Evolutionary conservation across 1,140 invertebrate species (phyloP).

Genomic region (Drosophila sp.): DNA sequence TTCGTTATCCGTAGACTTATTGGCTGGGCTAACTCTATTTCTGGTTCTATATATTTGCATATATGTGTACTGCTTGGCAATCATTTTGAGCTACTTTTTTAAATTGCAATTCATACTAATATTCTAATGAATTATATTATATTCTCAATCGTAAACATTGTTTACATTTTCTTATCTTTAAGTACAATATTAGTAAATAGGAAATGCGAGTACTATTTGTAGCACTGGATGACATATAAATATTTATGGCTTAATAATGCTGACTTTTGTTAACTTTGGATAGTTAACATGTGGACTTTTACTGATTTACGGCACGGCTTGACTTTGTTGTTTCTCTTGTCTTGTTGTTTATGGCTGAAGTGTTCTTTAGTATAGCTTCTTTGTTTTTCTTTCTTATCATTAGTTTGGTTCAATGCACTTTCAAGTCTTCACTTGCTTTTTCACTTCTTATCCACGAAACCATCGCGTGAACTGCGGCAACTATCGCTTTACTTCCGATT

Average conservation of each 20-base stretch:
- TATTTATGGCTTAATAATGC: too few relatives aligned
- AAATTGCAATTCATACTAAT: background rate
- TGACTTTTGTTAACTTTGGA: background rate
- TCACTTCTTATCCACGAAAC: slow-evolving; percentile 28
- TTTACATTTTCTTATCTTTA: background rate
- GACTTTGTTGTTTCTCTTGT: slow-evolving; percentile 11
- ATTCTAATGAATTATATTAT: too few relatives aligned
- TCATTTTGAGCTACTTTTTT: slow-evolving; percentile 1
- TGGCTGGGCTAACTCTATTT: slow-evolving; percentile 29
- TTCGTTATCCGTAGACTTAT: slow-evolving; percentile 29
- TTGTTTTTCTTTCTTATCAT: slow-evolving; percentile 36
- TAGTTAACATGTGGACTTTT: background rate
- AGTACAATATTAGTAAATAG: background rate
- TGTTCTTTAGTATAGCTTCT: slow-evolving; percentile 13
- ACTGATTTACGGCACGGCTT: slow-evolving; percentile 9
- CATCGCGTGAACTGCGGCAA: slow-evolving; percentile 30
- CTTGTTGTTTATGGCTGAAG: slow-evolving; percentile 9
- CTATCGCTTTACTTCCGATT: slow-evolving; percentile 51
- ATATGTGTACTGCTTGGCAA: slow-evolving; percentile 6
- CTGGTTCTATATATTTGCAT: slow-evolving; percentile 17
- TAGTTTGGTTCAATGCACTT: slow-evolving; percentile 53
- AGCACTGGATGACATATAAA: too few relatives aligned
- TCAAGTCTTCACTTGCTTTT: slow-evolving; percentile 19
- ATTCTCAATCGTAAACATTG: background rate
- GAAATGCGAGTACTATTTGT: too few relatives aligned